Evolutionary conservation across 1,140 invertebrate genomes (phyloP).

Genomic region (Sweltsa coloradensis): DNA sequence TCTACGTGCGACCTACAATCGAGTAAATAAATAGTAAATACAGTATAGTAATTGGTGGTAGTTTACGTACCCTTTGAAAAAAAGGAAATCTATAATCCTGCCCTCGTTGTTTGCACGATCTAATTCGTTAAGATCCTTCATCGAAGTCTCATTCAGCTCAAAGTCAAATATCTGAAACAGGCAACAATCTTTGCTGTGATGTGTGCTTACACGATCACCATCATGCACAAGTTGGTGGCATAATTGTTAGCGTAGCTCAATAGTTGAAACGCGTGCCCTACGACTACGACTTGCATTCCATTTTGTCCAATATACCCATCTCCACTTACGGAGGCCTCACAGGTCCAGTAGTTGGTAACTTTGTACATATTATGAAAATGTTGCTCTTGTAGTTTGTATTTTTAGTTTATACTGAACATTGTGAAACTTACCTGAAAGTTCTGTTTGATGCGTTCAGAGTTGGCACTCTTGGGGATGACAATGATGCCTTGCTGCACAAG

Average conservation of each 20-base stretch:
- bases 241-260: no score
- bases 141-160: conserved; percentile 2
- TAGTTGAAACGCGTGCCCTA: no score
- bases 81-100: conserved; percentile 7
- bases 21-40: no score
- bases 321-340: no score
- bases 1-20: no score
- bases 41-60: no score
- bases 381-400: not conserved
- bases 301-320: no score
- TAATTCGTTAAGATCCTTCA: not conserved
- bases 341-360: not conserved
- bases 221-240: no score
- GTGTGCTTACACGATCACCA: no score
- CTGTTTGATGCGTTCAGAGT: conserved; percentile 32
- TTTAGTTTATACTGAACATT: not conserved
- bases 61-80: conserved; percentile 5
- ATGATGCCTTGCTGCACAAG: conserved; percentile 36
- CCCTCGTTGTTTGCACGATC: conserved; percentile 5
- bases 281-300: no score
- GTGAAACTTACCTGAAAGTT: conserved; percentile 1
- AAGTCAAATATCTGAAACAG: conserved; percentile 11
- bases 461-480: conserved; percentile 44
- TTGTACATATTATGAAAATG: not conserved
- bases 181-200: no score